Evolutionary conservation across 2,797 vertebrate species (phyloP), one percentile per base, ranked within the genome.

Genomic region (Spondyliosoma cantharus): DNA sequence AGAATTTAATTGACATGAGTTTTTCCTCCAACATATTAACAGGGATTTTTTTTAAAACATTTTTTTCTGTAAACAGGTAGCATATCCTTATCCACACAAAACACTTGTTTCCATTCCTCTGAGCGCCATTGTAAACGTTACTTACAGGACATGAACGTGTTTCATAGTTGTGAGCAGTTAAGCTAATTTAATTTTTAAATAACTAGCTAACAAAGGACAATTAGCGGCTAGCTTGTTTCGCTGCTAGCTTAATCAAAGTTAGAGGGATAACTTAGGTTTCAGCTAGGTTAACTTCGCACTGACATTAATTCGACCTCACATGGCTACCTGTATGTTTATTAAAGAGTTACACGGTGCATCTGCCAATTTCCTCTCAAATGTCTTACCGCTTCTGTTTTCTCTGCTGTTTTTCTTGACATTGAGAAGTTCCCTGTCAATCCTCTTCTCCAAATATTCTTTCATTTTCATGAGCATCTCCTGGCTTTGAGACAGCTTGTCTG

Each of bases 341-440:
- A 25, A 25, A 14, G 0, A 63, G 45, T 17, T 13, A 29, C 13
- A 56, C 2, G 14, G 2, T 0, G 3, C 6, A n/a, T 19, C 19
- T n/a, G 25, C 25, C 49, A 46, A 4, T 14, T 45, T 49, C 12
- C 4, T 48, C 9, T 42, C 0, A 59, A 54, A 29, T 3, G 13
- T 12, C 50, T 75, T 56, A 89, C 81, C 73, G 80, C 22, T 50
- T 69, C n/a, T 73, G 49, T 76, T 84, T n/a, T 22, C 71, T 4
- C 15, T 80, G n/a, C 24, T 45, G 67, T 74, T 80, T 64, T 68
- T 76, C 76, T 74, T 84, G 60, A 57, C 74, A 5, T 43, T 17
- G 61, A 70, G 3, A 19, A 81, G 24, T 7, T 84, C 25, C 37
- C 25, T 52, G 1, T 80, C 14, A 24, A 87, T 78, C 25, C 59